Evolutionary conservation across 2,113 vertebrate species (phyloP).

Genomic region (Poeciliopsis retropinna): DNA sequence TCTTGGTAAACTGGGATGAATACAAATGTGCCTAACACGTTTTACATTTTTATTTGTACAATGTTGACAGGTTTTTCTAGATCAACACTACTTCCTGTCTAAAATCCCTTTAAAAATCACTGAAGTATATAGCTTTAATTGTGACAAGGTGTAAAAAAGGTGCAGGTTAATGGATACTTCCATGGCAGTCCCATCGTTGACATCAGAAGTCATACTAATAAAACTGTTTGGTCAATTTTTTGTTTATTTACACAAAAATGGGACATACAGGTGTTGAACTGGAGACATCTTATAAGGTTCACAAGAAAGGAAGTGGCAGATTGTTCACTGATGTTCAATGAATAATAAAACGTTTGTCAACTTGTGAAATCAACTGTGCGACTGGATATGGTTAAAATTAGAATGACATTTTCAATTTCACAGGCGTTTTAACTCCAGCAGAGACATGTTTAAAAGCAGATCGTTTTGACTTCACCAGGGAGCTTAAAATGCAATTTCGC

Average conservation of each 20-base stretch:
- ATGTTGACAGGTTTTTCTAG: neutral
- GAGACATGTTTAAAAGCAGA: slow-evolving; percentile 13
- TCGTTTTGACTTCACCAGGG: neutral
- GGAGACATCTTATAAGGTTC: slow-evolving; percentile 55
- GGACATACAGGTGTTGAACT: slow-evolving; percentile 35
- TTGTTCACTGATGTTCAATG: slow-evolving; percentile 38
- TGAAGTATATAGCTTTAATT: neutral
- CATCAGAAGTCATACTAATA: neutral
- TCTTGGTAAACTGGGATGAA: neutral
- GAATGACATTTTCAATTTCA: slow-evolving; percentile 4
- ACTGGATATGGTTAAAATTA: slow-evolving; percentile 31
- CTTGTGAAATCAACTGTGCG: slow-evolving; percentile 39
- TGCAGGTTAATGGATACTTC: neutral
- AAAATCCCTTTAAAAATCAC: neutral
- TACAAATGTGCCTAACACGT: neutral
- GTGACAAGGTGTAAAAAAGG: neutral
- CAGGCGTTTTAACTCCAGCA: slow-evolving; percentile 18
- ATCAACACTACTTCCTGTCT: neutral
- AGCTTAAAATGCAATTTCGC: slow-evolving; percentile 39
- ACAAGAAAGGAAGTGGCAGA: slow-evolving; percentile 50
- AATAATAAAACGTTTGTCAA: slow-evolving; percentile 37
- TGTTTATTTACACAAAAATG: slow-evolving; percentile 71
- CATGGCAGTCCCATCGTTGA: neutral
- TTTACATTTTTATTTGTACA: neutral
- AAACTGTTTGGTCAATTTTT: slow-evolving; percentile 39